Evolutionary conservation across 2,888 invertebrate species (phyloP).

Genomic region (Hyles lineata): DNA sequence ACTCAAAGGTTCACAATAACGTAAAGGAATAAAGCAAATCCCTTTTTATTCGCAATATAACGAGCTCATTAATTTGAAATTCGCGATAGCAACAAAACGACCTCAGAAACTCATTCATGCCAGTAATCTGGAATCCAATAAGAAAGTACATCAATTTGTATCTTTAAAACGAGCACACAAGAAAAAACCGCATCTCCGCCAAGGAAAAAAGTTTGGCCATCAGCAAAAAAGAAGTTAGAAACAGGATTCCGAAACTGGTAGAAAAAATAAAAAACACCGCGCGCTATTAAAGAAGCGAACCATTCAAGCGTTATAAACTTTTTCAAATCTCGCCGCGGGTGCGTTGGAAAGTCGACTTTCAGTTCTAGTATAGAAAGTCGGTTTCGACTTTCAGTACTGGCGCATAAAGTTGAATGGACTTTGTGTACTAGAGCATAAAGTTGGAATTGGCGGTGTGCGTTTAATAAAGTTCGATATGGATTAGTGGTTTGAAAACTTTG

Average conservation of each 20-base stretch:
- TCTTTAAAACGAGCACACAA: constrained; percentile 14
- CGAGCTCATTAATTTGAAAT: background rate
- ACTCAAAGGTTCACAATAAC: too few species aligned
- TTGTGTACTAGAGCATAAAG: constrained; percentile 53
- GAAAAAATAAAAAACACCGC: constrained; percentile 42
- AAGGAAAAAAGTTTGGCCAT: constrained; percentile 18
- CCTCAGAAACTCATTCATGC: background rate
- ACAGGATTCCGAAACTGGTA: constrained; percentile 29
- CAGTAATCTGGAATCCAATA: background rate
- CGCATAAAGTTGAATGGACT: constrained; percentile 37
- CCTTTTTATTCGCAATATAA: background rate
- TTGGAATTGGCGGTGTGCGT: constrained; percentile 58
- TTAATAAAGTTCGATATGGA: constrained; percentile 65
- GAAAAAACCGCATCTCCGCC: constrained; percentile 14
- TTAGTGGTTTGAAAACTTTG: constrained; percentile 60
- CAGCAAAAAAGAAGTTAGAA: constrained; percentile 27
- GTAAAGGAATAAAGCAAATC: too few species aligned
- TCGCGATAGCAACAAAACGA: background rate
- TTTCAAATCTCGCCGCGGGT: constrained; percentile 34
- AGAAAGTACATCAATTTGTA: constrained; percentile 16
- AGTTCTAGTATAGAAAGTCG: background rate
- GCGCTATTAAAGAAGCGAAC: constrained; percentile 53
- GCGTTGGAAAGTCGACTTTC: constrained; percentile 13
- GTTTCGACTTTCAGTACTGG: background rate
- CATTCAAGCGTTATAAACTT: constrained; percentile 49